Base-by-base conservation (phyloP, 2,888 invertebrate genomes). In the Acleris literana region DNA sequence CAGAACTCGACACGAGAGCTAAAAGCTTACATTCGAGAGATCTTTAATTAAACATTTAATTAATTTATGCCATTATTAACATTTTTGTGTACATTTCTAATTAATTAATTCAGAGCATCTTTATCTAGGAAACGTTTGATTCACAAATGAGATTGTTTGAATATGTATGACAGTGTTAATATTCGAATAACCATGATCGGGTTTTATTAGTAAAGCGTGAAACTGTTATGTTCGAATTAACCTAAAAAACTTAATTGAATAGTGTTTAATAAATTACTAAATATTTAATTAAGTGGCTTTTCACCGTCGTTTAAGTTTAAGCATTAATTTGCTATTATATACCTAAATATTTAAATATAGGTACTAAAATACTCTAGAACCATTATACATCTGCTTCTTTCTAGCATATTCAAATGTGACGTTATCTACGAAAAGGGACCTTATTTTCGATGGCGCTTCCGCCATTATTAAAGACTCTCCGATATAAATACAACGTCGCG, bases 231-330 rank as follows among this genome's bases (percentile, higher is more conserved):
- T 60, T 20, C 55, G 44, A 60, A 65, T 65, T 65, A 52, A 61
- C 65, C 60, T 60, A 55, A 44, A 60, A 60, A 65, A n/a, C 48
- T 55, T 46, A 56, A 65, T 65, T 51, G 61, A 65, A 55, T 39
- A 29, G 49, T 13, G 48, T 56, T 51, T n/a, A 54, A 25, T 33
- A 44, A 60, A 60, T 48, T 20, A 25, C 9, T 29, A 46, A 60
- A 22, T 33, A 56, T 60, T 44, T 51, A 44, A 51, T n/a, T 16
- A 13, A 48, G 55, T 17, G 39, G 11, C 29, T 17, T 25, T 54
- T 48, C 33, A 20, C 7, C 20, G 17, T 9, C 0, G 3, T 20
- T 17, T 22, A n/a, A 46, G 11, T 33, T 11, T 3, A 3, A 9
- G 7, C 33, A 33, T 33, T 11, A 11, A 33, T 33, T 11, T 33